Conservation (phyloP, 2,113 vertebrate genomes). For the Phocoena sinus region DNA sequence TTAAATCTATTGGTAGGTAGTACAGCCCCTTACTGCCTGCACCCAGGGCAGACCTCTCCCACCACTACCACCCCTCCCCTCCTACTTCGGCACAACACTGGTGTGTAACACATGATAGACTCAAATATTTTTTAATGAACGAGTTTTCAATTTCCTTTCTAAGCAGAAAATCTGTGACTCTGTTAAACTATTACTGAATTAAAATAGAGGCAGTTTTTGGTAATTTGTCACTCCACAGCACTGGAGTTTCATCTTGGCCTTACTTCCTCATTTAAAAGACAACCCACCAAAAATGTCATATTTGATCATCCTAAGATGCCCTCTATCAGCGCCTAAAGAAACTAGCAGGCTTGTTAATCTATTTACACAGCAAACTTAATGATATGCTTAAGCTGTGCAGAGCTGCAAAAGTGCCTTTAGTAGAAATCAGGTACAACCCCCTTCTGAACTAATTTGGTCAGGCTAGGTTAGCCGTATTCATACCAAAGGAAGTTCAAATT, state of each 20-base stretch:
- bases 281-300: conserved; percentile 18
- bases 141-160: conserved; percentile 17
- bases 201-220: background rate
- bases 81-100: background rate
- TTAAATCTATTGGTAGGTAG: background rate
- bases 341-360: conserved; percentile 35
- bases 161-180: background rate
- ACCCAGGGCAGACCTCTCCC: background rate
- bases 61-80: background rate
- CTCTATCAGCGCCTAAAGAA: background rate
- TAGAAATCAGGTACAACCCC: background rate
- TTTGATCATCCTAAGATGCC: background rate
- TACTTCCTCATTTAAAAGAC: conserved; percentile 49
- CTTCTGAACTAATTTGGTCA: background rate
- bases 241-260: conserved; percentile 4
- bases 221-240: background rate
- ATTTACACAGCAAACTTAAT: background rate
- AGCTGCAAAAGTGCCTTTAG: background rate
- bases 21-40: rapidly evolving
- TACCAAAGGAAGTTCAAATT: background rate
- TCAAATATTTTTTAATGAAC: background rate
- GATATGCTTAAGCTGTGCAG: conserved; percentile 38
- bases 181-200: background rate
- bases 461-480: background rate
- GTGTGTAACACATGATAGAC: background rate